These are phyloP conservation scores for Peribatodes rhomboidaria DNA, from an alignment of 2,888 invertebrate genomes.

Conservation along the genomic window DNA sequence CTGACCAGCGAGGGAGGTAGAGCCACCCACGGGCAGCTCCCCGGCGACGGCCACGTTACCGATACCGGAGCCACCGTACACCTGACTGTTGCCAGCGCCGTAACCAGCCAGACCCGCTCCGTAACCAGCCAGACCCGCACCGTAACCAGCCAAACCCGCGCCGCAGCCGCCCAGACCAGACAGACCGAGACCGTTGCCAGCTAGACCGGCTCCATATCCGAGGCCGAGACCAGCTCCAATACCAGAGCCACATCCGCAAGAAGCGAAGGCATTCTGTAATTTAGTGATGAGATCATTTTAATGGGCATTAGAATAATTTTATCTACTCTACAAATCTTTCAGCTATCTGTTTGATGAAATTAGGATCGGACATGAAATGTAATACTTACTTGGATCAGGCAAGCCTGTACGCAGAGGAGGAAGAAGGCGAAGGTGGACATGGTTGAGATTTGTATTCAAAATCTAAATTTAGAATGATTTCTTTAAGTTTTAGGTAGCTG, in stretches of 20 bases:
- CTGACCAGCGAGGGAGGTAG: slow-evolving; percentile 44
- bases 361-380: not conserved
- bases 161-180: slow-evolving; percentile 1
- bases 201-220: too few relatives aligned
- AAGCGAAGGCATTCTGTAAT: slow-evolving; percentile 5
- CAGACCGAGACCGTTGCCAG: not conserved
- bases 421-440: slow-evolving; percentile 55
- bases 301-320: too few relatives aligned
- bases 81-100: slow-evolving; percentile 25
- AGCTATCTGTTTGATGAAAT: not conserved
- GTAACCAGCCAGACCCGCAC: not conserved
- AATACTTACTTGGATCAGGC: slow-evolving; percentile 52
- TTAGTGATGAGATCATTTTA: slow-evolving; percentile 4
- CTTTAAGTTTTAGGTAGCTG: not conserved
- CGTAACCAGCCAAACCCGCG: not conserved
- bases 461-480: slow-evolving; percentile 24
- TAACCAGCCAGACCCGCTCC: slow-evolving; percentile 3
- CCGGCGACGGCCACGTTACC: slow-evolving; percentile 57
- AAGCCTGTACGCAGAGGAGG: slow-evolving; percentile 52
- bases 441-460: slow-evolving; percentile 31
- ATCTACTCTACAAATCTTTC: too few relatives aligned
- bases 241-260: slow-evolving; percentile 45
- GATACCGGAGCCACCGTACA: slow-evolving; percentile 53
- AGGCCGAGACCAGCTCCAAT: too few relatives aligned
- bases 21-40: slow-evolving; percentile 52